Conservation (phyloP, 2,113 vertebrate genomes). For the Muntiacus reevesi region DNA sequence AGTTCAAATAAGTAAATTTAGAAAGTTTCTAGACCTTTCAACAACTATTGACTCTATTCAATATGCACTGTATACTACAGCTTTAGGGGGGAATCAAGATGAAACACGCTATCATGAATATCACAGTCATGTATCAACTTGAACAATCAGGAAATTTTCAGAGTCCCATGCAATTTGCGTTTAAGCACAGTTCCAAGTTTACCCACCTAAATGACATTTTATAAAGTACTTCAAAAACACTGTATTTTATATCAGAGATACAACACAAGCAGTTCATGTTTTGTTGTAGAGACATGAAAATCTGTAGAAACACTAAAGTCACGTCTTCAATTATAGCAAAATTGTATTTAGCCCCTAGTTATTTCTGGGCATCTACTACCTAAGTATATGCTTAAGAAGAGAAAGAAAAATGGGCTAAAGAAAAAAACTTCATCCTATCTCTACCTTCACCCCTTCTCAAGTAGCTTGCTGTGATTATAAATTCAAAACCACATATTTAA, state of each 20-base stretch:
- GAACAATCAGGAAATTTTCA: not conserved
- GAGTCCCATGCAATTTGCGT: not conserved
- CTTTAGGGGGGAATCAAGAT: not conserved
- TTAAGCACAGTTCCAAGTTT: not conserved
- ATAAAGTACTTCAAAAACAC: not conserved
- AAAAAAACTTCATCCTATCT: not conserved
- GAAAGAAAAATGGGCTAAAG: slow-evolving; percentile 4
- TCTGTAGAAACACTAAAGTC: not conserved
- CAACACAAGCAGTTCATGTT: not conserved
- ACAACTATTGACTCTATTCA: not conserved
- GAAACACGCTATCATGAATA: not conserved
- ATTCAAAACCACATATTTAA: slow-evolving; percentile 5
- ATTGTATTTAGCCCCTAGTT: not conserved
- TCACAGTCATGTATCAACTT: not conserved
- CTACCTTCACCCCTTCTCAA: not conserved
- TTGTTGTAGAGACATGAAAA: not conserved
- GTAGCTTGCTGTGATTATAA: not conserved
- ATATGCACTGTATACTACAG: not conserved
- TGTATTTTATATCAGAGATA: not conserved
- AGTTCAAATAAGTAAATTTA: not conserved
- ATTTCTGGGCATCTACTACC: not conserved
- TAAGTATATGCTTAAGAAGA: not conserved
- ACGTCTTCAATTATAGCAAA: not conserved
- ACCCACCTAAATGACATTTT: not conserved
- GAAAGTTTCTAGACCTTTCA: not conserved